Conservation (phyloP, 2,113 vertebrate genomes). For the Poeciliopsis turrubarensis region DNA sequence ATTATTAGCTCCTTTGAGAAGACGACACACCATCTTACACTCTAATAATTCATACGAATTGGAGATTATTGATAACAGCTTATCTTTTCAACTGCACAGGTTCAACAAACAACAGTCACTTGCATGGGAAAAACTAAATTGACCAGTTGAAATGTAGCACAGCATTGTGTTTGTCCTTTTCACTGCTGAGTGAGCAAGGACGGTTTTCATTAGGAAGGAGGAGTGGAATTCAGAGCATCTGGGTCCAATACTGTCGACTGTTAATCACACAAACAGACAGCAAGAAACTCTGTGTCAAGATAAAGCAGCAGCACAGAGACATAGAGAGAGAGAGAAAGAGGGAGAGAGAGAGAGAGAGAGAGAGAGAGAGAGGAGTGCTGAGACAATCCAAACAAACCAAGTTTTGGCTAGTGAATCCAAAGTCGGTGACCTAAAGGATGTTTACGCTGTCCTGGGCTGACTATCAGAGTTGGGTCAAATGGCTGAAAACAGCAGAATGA, state of each 20-base stretch:
- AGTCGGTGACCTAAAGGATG: background rate
- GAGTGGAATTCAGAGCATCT: slow-evolving; percentile 30
- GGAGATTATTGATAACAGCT: background rate
- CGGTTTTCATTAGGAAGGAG: slow-evolving; percentile 21
- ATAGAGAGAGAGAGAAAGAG: no score
- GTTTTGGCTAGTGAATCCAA: background rate
- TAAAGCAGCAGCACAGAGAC: background rate
- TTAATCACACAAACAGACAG: slow-evolving; percentile 20
- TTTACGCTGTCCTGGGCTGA: background rate
- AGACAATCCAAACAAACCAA: background rate
- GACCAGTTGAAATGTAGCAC: background rate
- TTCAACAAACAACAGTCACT: background rate
- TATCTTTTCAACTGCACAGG: background rate
- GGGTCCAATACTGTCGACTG: slow-evolving; percentile 16
- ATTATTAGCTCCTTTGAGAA: background rate
- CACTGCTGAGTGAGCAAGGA: background rate
- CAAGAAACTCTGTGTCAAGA: slow-evolving; percentile 8
- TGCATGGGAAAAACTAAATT: background rate
- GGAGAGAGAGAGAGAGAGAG: no score
- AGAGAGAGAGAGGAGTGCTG: background rate
- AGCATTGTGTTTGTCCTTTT: background rate
- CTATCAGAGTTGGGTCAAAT: no score
- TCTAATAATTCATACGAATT: background rate
- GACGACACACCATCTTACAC: background rate
- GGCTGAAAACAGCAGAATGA: background rate